Evolutionary conservation across 53 echinoderm and acorn worm genomes (phyloP).

Genomic region (Zoroaster sp.): DNA sequence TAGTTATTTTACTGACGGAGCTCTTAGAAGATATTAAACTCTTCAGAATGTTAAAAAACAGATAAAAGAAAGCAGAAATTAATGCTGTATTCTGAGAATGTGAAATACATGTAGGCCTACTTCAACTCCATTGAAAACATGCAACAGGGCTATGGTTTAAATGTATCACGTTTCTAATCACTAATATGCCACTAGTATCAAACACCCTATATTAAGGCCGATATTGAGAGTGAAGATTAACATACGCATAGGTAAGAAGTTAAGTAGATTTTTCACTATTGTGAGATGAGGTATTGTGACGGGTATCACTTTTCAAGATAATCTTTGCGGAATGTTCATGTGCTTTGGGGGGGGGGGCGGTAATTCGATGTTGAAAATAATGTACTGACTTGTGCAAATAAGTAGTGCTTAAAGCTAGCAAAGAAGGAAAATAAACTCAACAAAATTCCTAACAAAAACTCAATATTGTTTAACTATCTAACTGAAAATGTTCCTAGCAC

Average conservation of each 20-base stretch:
- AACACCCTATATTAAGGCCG: neutral
- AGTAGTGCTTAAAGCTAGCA: too few relatives aligned
- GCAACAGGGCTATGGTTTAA: neutral
- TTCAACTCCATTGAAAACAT: neutral
- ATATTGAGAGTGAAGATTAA: too few relatives aligned
- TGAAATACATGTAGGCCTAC: too few relatives aligned
- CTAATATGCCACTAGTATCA: constrained; percentile 11
- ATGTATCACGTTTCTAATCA: constrained; percentile 36
- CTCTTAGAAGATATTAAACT: too few relatives aligned
- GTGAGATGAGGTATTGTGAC: neutral
- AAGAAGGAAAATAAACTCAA: too few relatives aligned
- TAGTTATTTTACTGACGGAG: too few relatives aligned
- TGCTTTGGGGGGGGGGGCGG: neutral
- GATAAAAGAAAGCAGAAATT: too few relatives aligned
- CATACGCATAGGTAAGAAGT: neutral
- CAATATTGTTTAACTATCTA: too few relatives aligned
- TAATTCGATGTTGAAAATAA: too few relatives aligned
- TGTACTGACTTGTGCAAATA: too few relatives aligned
- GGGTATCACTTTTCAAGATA: neutral
- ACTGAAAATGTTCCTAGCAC: too few relatives aligned
- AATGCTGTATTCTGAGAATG: neutral
- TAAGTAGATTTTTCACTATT: constrained; percentile 26
- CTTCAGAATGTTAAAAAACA: neutral
- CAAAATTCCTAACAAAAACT: too few relatives aligned
- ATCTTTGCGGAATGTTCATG: neutral